Percentiles rank a stretch among this genome's conserved stretches.
Conservation (phyloP, 2,888 invertebrate species). For the Oegoconia quadripuncta region DNA sequence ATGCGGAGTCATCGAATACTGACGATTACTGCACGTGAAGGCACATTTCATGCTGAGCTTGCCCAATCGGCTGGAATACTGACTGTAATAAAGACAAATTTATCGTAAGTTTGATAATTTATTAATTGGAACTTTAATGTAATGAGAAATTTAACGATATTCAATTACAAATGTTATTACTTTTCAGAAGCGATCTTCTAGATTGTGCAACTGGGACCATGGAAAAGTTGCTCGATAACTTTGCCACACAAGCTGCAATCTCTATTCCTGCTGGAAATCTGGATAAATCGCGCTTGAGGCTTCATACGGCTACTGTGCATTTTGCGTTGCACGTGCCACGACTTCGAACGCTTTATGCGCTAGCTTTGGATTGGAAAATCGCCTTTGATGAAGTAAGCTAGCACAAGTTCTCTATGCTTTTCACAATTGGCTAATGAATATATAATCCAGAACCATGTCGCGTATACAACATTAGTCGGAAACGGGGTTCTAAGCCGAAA, state of each 20-base stretch:
- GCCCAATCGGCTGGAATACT: slow-evolving; percentile 38
- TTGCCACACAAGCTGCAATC: slow-evolving; percentile 35
- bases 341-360: slow-evolving; percentile 44
- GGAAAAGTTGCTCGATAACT: slow-evolving; percentile 44
- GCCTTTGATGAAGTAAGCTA: slow-evolving; percentile 31
- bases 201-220: slow-evolving; percentile 56
- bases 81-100: slow-evolving; percentile 47
- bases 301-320: slow-evolving; percentile 32
- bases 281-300: slow-evolving; percentile 27
- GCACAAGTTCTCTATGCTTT: neutral
- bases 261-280: slow-evolving; percentile 18
- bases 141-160: no score
- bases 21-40: slow-evolving; percentile 28
- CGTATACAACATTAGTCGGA: no score
- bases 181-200: slow-evolving; percentile 64
- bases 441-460: no score
- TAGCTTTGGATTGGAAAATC: slow-evolving; percentile 43
- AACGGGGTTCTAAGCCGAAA: no score
- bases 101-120: slow-evolving; percentile 54
- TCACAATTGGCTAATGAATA: neutral
- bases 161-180: no score
- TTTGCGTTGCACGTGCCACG: slow-evolving; percentile 44
- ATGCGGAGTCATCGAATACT: slow-evolving; percentile 55
- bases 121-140: neutral
- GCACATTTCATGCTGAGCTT: slow-evolving; percentile 29